Evolutionary conservation across 2,888 invertebrate genomes (phyloP).

Genomic region (Erannis defoliaria): DNA sequence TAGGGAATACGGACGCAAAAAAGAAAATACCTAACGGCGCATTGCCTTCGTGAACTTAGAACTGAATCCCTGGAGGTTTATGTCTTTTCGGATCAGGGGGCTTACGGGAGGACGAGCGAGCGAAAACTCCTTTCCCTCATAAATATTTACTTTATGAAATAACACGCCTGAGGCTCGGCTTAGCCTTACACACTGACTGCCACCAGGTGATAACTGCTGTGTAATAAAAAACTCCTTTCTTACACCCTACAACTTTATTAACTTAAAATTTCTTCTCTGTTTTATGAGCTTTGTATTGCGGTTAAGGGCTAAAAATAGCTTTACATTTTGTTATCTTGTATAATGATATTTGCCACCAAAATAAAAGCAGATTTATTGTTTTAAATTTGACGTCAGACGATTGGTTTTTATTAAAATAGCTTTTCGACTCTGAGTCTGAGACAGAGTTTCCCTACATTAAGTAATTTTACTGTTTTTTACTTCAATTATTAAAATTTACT

Average conservation of each 20-base stretch:
- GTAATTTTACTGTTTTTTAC: no score
- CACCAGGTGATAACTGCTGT: conserved; percentile 77
- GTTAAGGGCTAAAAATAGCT: no score
- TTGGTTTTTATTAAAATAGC: no score
- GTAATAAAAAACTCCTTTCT: conserved; percentile 59
- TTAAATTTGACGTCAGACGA: no score
- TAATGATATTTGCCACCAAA: no score
- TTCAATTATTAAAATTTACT: no score
- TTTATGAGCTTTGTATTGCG: neutral
- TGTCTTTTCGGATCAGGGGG: conserved; percentile 83
- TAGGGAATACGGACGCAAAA: conserved; percentile 44
- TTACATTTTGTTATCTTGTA: no score
- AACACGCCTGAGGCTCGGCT: conserved; percentile 76
- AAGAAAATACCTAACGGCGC: conserved; percentile 68
- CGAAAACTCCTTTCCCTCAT: conserved; percentile 80
- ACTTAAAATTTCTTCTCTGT: neutral
- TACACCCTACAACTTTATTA: conserved; percentile 11
- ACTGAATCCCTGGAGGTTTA: conserved; percentile 83
- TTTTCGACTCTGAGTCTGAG: no score
- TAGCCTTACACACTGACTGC: conserved; percentile 69
- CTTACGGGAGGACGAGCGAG: conserved; percentile 77
- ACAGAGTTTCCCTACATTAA: no score
- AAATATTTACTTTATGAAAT: conserved; percentile 87
- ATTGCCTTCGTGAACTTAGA: conserved; percentile 80
- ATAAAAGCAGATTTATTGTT: no score